Percentiles rank a stretch among this genome's conserved stretches.
Evolutionary conservation across 2,113 vertebrate genomes (phyloP).

Genomic region (Hippocampus guttulatus): DNA sequence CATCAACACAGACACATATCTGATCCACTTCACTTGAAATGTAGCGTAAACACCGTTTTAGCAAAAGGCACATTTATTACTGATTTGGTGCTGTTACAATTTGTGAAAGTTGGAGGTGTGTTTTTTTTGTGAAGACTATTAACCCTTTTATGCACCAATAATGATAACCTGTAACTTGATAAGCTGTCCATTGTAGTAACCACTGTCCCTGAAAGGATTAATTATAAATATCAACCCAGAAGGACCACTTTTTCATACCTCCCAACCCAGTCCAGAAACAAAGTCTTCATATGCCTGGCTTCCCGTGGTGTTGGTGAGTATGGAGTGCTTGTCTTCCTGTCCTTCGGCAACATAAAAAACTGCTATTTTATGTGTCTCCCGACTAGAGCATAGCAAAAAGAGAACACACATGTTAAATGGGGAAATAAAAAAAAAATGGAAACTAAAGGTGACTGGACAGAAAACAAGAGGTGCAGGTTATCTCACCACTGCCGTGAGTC

Average conservation of each 20-base stretch:
- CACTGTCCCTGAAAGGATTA: no score
- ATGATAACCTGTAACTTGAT: no score
- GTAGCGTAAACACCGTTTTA: neutral
- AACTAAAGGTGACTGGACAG: neutral
- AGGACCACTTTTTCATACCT: constrained; percentile 72
- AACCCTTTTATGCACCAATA: no score
- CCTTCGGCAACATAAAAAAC: constrained; percentile 98
- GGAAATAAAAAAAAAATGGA: neutral
- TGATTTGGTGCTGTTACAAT: neutral
- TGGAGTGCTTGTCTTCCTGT: constrained; percentile 99
- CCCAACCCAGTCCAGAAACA: constrained; percentile 97
- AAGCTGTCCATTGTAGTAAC: no score
- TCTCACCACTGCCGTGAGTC: constrained; percentile 95
- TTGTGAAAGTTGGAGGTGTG: neutral
- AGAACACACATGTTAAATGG: neutral
- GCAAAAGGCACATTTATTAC: neutral
- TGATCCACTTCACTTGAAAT: no score
- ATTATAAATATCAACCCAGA: neutral
- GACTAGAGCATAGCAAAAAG: constrained; percentile 68
- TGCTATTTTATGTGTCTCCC: constrained; percentile 98
- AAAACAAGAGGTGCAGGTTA: neutral
- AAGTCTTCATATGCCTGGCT: constrained; percentile 98
- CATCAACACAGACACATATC: no score
- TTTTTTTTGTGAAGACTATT: neutral
- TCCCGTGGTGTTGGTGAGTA: constrained; percentile 92